A percentile compares a stretch with the other conserved stretches of the same genome.
Conservation (phyloP, 2,888 invertebrate genomes). For the Mamestra brassicae region DNA sequence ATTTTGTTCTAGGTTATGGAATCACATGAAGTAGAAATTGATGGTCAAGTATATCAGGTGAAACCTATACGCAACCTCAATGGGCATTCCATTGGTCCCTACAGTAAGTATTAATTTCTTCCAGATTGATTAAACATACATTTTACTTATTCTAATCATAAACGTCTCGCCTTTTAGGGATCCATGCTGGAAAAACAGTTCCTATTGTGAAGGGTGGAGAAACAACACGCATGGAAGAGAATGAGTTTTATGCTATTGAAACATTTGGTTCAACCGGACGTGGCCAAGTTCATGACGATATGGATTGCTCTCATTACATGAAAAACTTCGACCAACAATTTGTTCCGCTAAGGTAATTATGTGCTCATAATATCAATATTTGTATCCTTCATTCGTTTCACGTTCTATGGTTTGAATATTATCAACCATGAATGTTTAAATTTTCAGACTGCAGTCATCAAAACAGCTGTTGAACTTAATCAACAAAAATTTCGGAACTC, state of each 20-base stretch:
- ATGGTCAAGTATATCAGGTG: constrained; percentile 98
- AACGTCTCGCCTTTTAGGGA: constrained; percentile 87
- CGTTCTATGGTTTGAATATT: neutral
- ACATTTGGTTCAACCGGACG: constrained; percentile 99
- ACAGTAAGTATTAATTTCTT: constrained; percentile 92
- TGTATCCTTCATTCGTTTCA: constrained; percentile 9
- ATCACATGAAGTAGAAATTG: constrained; percentile 99
- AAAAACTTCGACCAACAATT: constrained; percentile 98
- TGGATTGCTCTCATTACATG: constrained; percentile 99
- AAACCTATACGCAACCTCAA: constrained; percentile 99
- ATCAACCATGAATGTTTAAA: constrained; percentile 14
- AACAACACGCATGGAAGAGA: constrained; percentile 99
- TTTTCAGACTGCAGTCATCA: constrained; percentile 95
- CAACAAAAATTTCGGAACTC: constrained; percentile 98
- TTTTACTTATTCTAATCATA: neutral
- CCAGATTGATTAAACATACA: neutral
- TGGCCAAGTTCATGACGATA: constrained; percentile 98
- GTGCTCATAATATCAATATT: constrained; percentile 3
- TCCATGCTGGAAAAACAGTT: constrained; percentile 99
- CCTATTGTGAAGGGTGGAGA: constrained; percentile 99
- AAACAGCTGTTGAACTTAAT: constrained; percentile 97
- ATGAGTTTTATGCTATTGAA: constrained; percentile 99
- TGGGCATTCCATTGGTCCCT: constrained; percentile 99
- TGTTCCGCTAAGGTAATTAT: constrained; percentile 95
- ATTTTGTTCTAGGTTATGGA: constrained; percentile 95